Evolutionary conservation across 2,888 invertebrate species (phyloP), one percentile per base, ranked within the genome.

Genomic region (Meteorus colon): DNA sequence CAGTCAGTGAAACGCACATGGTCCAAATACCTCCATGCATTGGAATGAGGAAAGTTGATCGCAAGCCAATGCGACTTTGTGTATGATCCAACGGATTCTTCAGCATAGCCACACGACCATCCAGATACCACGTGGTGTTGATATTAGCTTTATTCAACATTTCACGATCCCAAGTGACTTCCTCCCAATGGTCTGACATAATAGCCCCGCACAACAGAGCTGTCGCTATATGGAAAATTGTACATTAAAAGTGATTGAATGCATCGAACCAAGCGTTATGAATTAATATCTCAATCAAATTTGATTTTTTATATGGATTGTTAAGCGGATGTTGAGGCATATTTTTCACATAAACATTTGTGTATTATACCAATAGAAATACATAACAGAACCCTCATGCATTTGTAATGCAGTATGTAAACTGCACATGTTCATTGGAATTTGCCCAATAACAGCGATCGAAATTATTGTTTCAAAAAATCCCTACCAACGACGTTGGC

Each of bases 21-120:
- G 95, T 97, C 97, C 96, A 97, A 85, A 95, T 97, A 48, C 96
- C 97, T n/a, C 95, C 96, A 84, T 95, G 95, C 94, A 96, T 96
- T 14, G 96, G 96, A 37, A 96, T 95, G 76, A 97, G 90, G 90
- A 96, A 95, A 48, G 94, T 94, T 19, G 87, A 79, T 82, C 86
- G 67, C 34, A 77, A 74, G 76, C 80, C 78, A 45, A 79, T 79
- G 69, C 84, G 82, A 63, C 82, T 81, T 69, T 79, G 79, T 75
- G 77, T 81, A 31, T 84, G 83, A 24, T 78, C 80, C 16, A 80
- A 37, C n/a, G 78, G 66, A 14, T 83, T 62, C n/a, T 85, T 82
- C 10, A 93, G 87, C 91, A 93, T 92, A 29, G 94, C 95, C 29
- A 96, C 95, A 81, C 93, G 93, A 16, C 94, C 94, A 80, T 96